Conservation (phyloP, 1,140 invertebrate genomes). For the Drosophila mojavensis region DNA sequence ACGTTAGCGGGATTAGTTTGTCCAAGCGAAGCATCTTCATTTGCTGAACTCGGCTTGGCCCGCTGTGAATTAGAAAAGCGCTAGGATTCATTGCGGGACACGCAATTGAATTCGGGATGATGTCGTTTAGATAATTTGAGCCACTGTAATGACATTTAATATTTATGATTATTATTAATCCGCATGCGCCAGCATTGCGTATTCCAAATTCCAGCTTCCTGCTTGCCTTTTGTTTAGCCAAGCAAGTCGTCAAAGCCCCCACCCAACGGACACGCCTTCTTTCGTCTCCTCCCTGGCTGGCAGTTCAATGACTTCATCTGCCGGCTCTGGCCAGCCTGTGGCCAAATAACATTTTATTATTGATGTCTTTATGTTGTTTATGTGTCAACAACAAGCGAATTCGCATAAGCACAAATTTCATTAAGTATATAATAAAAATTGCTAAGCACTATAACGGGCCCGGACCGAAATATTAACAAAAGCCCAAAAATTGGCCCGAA, state of each 20-base stretch:
- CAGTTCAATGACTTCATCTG: constrained; percentile 28
- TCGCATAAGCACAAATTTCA: constrained; percentile 82
- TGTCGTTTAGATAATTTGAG: constrained; percentile 77
- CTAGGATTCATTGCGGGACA: constrained; percentile 44
- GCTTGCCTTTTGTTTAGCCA: constrained; percentile 8
- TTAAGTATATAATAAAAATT: constrained; percentile 66
- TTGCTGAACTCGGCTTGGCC: neutral
- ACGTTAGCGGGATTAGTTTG: constrained; percentile 44
- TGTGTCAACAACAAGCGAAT: constrained; percentile 80
- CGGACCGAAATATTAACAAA: neutral
- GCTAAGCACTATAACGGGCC: constrained; percentile 51
- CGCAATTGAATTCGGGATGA: constrained; percentile 77
- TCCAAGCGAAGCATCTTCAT: constrained; percentile 34
- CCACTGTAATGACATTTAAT: constrained; percentile 77
- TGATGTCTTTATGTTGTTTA: constrained; percentile 76
- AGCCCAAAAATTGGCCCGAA: no score
- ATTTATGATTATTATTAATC: constrained; percentile 82
- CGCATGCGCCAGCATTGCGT: constrained; percentile 57
- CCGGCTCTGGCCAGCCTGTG: constrained; percentile 39
- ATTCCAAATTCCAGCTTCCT: constrained; percentile 27
- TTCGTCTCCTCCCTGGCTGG: neutral
- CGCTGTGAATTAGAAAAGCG: constrained; percentile 32
- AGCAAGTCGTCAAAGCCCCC: neutral
- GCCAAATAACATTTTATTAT: constrained; percentile 72
- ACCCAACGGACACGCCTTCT: neutral